These are phyloP conservation scores for Mimumesa dahlbomi DNA, from an alignment of 2,888 invertebrate genomes.

Conservation along the genomic window DNA sequence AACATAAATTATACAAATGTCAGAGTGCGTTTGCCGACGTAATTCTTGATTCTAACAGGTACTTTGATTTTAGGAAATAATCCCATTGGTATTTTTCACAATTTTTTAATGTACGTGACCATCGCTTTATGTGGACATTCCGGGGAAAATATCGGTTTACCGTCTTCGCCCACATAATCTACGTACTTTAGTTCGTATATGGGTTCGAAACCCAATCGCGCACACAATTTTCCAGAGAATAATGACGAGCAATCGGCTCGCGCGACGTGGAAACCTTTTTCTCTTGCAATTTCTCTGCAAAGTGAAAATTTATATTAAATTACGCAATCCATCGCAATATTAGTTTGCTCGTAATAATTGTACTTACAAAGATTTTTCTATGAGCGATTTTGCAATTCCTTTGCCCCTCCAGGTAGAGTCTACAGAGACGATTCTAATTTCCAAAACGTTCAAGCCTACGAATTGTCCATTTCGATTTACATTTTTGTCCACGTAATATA, in stretches of 20 bases:
- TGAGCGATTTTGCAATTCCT: conserved; percentile 85
- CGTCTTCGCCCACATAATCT: conserved; percentile 85
- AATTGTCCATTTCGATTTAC: conserved; percentile 83
- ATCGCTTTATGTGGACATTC: conserved; percentile 84
- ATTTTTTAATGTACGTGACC: conserved; percentile 81
- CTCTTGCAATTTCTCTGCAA: conserved; percentile 83
- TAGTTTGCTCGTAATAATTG: background rate
- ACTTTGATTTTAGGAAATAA: conserved; percentile 11
- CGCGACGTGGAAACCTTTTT: conserved; percentile 83
- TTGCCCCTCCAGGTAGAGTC: conserved; percentile 85
- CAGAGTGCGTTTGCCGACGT: conserved; percentile 25
- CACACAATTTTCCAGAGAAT: conserved; percentile 88
- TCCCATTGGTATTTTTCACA: conserved; percentile 25
- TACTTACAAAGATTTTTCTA: conserved; percentile 85
- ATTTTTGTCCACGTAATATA: conserved; percentile 83
- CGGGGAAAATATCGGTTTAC: conserved; percentile 85
- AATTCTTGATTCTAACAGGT: conserved; percentile 23
- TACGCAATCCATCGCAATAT: background rate
- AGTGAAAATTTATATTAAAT: conserved; percentile 18
- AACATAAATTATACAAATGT: conserved; percentile 8
- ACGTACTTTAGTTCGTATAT: conserved; percentile 85
- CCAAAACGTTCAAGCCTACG: conserved; percentile 82
- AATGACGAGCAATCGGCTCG: conserved; percentile 89
- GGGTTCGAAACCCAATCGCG: conserved; percentile 86
- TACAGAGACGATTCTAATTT: conserved; percentile 86